Conservation (phyloP, 1,140 invertebrate genomes). For the Pissodes strobi region DNA sequence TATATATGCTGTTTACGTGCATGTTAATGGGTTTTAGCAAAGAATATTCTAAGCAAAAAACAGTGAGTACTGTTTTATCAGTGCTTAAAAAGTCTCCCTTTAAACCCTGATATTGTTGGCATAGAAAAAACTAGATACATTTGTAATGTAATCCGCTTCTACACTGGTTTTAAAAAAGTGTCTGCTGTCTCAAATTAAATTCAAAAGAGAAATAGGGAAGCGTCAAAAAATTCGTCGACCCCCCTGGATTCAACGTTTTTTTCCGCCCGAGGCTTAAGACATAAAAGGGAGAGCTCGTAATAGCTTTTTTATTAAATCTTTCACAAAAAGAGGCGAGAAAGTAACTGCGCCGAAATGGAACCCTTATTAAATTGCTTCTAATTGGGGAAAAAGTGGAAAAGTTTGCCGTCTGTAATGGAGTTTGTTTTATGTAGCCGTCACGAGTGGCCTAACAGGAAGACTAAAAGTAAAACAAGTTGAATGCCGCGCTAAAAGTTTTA, state of each 20-base stretch:
- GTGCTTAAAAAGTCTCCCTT: too few relatives aligned
- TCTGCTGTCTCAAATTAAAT: slow-evolving; percentile 8
- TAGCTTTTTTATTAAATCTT: slow-evolving; percentile 26
- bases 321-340: slow-evolving; percentile 4
- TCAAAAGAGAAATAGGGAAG: background rate
- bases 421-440: slow-evolving; percentile 9
- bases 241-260: background rate
- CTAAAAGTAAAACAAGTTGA: too few relatives aligned
- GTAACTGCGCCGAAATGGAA: background rate
- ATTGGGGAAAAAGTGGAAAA: slow-evolving; percentile 24
- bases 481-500: too few relatives aligned
- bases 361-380: slow-evolving; percentile 23
- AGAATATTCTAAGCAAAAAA: too few relatives aligned
- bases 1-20: too few relatives aligned
- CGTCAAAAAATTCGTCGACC: background rate
- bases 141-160: too few relatives aligned
- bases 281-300: background rate
- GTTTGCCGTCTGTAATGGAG: slow-evolving; percentile 5
- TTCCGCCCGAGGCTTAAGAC: background rate
- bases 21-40: too few relatives aligned
- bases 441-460: background rate
- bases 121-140: too few relatives aligned
- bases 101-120: too few relatives aligned
- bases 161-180: too few relatives aligned
- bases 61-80: too few relatives aligned